A percentile compares a stretch with the other conserved stretches of the same genome.
Evolutionary conservation across 2,888 invertebrate species (phyloP).

Genomic region (Stenotaenia linearis): DNA sequence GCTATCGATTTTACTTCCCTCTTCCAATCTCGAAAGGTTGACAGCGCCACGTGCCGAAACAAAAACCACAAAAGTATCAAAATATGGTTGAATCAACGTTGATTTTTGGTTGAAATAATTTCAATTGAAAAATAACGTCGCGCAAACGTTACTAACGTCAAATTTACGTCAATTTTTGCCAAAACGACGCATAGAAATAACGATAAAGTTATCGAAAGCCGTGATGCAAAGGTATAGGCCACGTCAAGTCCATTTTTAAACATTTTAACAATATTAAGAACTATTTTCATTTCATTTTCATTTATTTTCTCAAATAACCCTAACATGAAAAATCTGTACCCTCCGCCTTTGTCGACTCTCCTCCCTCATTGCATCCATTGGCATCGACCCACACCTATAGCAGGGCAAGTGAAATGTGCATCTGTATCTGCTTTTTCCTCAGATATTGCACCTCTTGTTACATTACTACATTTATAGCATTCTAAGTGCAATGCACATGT

Average conservation of each 20-base stretch:
- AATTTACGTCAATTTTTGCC: too few relatives aligned
- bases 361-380: conserved; percentile 33
- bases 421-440: neutral
- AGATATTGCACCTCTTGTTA: too few relatives aligned
- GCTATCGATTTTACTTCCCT: neutral
- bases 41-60: neutral
- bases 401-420: neutral
- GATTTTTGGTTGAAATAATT: too few relatives aligned
- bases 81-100: too few relatives aligned
- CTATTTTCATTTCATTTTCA: neutral
- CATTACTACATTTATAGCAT: neutral
- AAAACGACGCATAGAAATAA: too few relatives aligned
- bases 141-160: too few relatives aligned
- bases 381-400: conserved; percentile 2
- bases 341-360: conserved; percentile 24
- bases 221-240: too few relatives aligned
- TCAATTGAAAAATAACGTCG: too few relatives aligned
- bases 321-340: neutral
- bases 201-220: too few relatives aligned
- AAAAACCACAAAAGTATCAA: neutral
- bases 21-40: neutral
- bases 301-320: neutral
- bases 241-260: too few relatives aligned
- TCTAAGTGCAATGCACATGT: too few relatives aligned
- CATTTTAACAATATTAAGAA: too few relatives aligned